These are phyloP conservation scores for Eufriesea mexicana DNA, from an alignment of 1,140 invertebrate species.

Conservation along the genomic window DNA sequence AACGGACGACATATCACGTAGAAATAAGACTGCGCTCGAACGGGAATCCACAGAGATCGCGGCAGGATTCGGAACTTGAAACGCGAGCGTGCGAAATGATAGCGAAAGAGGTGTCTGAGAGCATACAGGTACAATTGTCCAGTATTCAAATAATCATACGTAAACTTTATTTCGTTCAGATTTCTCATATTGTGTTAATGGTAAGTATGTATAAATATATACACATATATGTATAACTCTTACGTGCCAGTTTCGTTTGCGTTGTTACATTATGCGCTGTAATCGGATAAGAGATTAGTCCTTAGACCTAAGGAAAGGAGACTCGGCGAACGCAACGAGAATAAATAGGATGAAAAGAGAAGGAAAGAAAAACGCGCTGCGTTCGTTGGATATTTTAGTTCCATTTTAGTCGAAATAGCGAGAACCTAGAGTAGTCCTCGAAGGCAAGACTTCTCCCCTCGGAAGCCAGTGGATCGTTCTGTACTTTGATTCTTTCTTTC, in stretches of 20 bases:
- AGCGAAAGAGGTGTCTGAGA: conserved; percentile 57
- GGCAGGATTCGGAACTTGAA: not conserved
- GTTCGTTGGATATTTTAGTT: conserved; percentile 50
- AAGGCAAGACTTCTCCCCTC: not conserved
- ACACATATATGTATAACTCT: conserved; percentile 66
- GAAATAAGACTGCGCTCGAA: not conserved
- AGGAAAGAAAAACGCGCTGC: not conserved
- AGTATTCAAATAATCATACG: conserved; percentile 67
- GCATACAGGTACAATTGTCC: conserved; percentile 55
- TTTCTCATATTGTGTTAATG: conserved; percentile 59
- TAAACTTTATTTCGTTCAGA: conserved; percentile 70
- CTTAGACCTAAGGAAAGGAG: conserved; percentile 39
- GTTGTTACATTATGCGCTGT: conserved; percentile 59
- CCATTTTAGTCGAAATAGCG: conserved; percentile 10
- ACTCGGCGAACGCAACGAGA: conserved; percentile 8
- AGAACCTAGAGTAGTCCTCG: not conserved
- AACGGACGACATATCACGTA: not conserved
- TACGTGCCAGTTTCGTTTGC: conserved; percentile 47
- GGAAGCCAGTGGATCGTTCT: not conserved
- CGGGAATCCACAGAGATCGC: conserved; percentile 21
- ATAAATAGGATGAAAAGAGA: conserved; percentile 18
- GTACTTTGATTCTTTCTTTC: not conserved
- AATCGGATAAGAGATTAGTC: conserved; percentile 52
- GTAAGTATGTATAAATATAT: conserved; percentile 74
- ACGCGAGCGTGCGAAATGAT: not conserved